Evolutionary conservation across 2,113 vertebrate genomes (phyloP).

Genomic region (Dasypus novemcinctus): DNA sequence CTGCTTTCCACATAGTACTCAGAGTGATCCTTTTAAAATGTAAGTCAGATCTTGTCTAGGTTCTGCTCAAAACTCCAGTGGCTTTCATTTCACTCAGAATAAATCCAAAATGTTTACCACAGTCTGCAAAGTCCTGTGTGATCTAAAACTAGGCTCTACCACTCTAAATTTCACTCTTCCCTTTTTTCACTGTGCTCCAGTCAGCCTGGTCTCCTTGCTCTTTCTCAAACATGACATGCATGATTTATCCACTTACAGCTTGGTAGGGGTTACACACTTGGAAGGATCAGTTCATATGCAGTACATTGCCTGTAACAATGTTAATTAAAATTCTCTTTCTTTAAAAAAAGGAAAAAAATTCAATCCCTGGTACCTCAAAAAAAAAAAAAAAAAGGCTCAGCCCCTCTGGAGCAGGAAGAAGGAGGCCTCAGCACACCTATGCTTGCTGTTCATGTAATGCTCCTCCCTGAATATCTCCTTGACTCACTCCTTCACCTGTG

Average conservation of each 20-base stretch:
- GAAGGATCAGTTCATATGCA: no score
- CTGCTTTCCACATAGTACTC: background rate
- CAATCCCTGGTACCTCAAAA: no score
- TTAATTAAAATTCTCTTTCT: no score
- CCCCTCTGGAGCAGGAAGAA: no score
- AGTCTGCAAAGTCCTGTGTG: background rate
- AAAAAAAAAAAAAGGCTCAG: no score
- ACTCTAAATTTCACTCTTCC: background rate
- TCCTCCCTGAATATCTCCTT: background rate
- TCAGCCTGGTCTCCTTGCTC: background rate
- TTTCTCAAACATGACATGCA: background rate
- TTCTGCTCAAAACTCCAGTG: background rate
- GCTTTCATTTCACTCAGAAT: background rate
- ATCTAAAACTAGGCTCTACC: background rate
- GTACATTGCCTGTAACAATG: no score
- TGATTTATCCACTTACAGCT: no score
- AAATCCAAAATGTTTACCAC: background rate
- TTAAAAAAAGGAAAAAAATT: no score
- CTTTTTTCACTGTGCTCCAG: background rate
- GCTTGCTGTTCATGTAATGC: background rate
- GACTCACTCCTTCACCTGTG: background rate
- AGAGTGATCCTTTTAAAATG: background rate
- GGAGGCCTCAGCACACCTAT: background rate
- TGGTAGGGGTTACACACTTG: no score
- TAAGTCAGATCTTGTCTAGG: background rate